These are phyloP conservation scores for Zaprionus kolodkinae DNA, from an alignment of 1,140 invertebrate genomes.

Conservation along the genomic window DNA sequence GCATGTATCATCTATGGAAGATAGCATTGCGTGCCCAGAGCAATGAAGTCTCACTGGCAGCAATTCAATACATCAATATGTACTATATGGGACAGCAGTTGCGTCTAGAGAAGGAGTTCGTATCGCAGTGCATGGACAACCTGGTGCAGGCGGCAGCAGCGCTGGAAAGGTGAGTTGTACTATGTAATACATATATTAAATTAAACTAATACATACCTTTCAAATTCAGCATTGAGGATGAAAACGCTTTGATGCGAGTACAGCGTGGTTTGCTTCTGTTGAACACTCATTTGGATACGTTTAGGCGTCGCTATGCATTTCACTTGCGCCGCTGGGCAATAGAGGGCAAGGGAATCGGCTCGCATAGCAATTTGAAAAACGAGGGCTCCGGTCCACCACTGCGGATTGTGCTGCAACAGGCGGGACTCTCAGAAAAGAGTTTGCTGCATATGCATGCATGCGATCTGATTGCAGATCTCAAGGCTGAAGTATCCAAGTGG, in stretches of 20 bases:
- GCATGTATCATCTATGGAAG: slow-evolving; percentile 97
- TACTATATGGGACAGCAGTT: slow-evolving; percentile 96
- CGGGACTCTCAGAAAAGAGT: slow-evolving; percentile 92
- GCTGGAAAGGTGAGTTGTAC: slow-evolving; percentile 85
- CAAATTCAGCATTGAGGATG: slow-evolving; percentile 84
- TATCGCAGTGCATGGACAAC: slow-evolving; percentile 95
- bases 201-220: neutral
- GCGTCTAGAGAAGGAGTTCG: slow-evolving; percentile 96
- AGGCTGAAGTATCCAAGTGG: slow-evolving; percentile 97
- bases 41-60: slow-evolving; percentile 96
- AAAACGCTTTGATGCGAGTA: slow-evolving; percentile 93
- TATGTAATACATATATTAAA: too few relatives aligned
- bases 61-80: slow-evolving; percentile 96
- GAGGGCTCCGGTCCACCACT: slow-evolving; percentile 86
- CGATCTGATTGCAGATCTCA: slow-evolving; percentile 94
- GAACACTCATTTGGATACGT: slow-evolving; percentile 96
- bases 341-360: slow-evolving; percentile 90
- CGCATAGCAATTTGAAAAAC: slow-evolving; percentile 88
- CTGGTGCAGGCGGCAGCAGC: slow-evolving; percentile 91
- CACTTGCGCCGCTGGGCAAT: slow-evolving; percentile 93
- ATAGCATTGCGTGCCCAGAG: slow-evolving; percentile 95
- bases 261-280: slow-evolving; percentile 94
- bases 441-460: slow-evolving; percentile 90
- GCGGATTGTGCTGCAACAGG: slow-evolving; percentile 92
- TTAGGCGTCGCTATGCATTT: slow-evolving; percentile 93